Percentiles rank a stretch among this genome's conserved stretches.
These are phyloP conservation scores for Polypedilum pembai DNA, from an alignment of 1,140 invertebrate species.

Conservation along the genomic window DNA sequence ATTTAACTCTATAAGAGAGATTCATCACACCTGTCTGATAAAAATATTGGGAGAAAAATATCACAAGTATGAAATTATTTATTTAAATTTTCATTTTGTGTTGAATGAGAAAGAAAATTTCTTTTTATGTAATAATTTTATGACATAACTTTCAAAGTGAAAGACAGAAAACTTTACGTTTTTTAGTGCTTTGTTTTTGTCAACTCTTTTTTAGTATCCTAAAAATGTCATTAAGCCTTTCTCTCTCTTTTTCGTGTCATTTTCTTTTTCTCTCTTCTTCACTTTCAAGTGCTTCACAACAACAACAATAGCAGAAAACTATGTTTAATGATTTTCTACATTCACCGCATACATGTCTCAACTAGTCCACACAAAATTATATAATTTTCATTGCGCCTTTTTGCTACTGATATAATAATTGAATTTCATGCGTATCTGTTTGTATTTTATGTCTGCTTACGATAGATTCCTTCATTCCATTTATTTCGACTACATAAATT, in stretches of 20 bases:
- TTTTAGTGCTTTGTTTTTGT: background rate
- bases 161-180: background rate
- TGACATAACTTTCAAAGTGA: conserved; percentile 12
- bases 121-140: background rate
- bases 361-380: background rate
- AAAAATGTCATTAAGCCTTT: conserved; percentile 1
- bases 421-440: background rate
- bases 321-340: no score
- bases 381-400: background rate
- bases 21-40: background rate
- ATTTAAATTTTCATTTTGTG: background rate
- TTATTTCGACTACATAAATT: conserved; percentile 19
- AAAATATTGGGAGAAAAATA: background rate
- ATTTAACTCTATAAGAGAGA: background rate
- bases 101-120: background rate
- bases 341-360: background rate
- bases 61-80: background rate
- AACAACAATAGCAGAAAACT: no score
- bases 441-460: background rate
- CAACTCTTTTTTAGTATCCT: conserved; percentile 18
- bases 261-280: no score
- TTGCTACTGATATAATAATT: background rate
- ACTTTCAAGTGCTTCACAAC: no score
- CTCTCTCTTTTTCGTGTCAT: background rate
- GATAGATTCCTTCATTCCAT: background rate